Evolutionary conservation across 1,140 invertebrate genomes (phyloP).

Genomic region (Drosophila nigrodunni): DNA sequence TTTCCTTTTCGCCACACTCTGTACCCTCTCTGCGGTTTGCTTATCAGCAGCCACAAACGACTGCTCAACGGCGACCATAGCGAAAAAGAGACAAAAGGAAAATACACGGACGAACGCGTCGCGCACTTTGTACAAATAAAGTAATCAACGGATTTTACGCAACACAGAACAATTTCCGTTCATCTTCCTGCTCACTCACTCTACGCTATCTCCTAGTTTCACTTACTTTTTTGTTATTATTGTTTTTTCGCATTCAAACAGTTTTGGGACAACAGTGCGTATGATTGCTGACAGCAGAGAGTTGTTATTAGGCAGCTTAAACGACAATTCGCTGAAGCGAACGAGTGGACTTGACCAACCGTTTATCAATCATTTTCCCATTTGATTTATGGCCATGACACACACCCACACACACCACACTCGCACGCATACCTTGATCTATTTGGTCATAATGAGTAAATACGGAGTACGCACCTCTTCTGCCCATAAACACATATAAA

Average conservation of each 20-base stretch:
- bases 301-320: constrained; percentile 56
- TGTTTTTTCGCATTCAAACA: neutral
- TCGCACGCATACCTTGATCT: neutral
- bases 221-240: constrained; percentile 13
- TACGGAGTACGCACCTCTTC: constrained; percentile 39
- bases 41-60: constrained; percentile 57
- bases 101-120: constrained; percentile 32
- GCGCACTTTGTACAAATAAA: constrained; percentile 74
- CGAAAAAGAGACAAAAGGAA: constrained; percentile 35
- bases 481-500: constrained; percentile 5
- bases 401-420: neutral
- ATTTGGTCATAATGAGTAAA: constrained; percentile 39
- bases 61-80: neutral
- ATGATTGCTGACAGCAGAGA: constrained; percentile 59
- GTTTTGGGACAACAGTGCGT: constrained; percentile 51
- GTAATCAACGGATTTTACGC: constrained; percentile 83
- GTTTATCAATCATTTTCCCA: constrained; percentile 76
- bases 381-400: constrained; percentile 68
- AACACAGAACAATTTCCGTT: constrained; percentile 59
- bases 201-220: neutral
- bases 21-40: constrained; percentile 20
- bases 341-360: constrained; percentile 31
- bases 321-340: constrained; percentile 37
- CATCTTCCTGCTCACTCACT: constrained; percentile 19
- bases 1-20: neutral